phyloP scores from a whole-genome alignment of 1,140 invertebrate genomes.

The Uloborus diversus region DNA sequence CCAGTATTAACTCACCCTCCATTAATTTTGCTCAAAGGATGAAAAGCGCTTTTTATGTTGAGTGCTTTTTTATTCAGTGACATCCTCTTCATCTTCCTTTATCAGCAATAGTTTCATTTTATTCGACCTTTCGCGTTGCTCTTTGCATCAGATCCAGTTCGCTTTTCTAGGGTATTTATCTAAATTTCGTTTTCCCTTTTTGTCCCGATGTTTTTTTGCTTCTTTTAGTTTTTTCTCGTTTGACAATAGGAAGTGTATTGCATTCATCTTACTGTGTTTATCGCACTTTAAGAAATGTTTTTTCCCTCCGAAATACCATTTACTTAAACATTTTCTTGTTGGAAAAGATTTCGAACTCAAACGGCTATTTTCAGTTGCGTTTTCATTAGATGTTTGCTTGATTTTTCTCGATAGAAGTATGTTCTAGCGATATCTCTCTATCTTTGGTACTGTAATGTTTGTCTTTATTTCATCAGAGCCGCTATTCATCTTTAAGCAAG shows the following conservation, averaged over 20 bases:
- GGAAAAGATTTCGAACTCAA: background rate
- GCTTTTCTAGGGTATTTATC: conserved; percentile 19
- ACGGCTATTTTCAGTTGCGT: background rate
- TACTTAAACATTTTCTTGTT: conserved; percentile 31
- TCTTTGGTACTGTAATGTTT: background rate
- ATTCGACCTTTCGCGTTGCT: background rate
- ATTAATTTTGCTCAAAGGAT: background rate
- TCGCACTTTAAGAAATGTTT: conserved; percentile 19
- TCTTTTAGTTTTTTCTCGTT: background rate
- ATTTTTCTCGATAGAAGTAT: background rate
- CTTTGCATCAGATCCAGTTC: background rate
- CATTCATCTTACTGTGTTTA: conserved; percentile 42
- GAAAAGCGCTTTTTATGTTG: background rate
- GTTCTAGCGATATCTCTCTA: too few relatives aligned
- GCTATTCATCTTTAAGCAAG: background rate
- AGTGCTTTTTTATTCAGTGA: background rate
- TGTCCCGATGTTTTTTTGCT: background rate
- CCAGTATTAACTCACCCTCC: too few relatives aligned
- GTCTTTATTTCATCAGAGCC: background rate
- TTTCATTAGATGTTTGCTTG: conserved; percentile 10
- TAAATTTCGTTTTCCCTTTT: conserved; percentile 23
- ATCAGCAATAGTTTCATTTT: background rate
- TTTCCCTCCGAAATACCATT: conserved; percentile 12
- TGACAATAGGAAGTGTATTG: conserved; percentile 30
- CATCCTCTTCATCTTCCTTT: conserved; percentile 15